A percentile compares a stretch with the other conserved stretches of the same genome.
Evolutionary conservation across 2,888 invertebrate genomes (phyloP).

Genomic region (Drosophila vallismaia): DNA sequence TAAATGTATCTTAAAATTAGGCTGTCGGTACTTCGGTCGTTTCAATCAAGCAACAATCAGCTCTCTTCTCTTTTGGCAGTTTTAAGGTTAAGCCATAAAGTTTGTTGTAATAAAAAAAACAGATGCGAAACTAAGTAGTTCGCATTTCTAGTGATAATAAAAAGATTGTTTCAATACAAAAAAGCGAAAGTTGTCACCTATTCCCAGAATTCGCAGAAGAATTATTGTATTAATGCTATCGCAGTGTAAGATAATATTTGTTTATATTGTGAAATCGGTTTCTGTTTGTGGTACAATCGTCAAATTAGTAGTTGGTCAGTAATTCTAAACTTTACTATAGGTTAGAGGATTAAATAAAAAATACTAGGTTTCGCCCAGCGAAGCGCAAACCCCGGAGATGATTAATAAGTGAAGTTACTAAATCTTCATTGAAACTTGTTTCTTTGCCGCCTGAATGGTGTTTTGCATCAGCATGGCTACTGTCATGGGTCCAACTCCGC

Average conservation of each 20-base stretch:
- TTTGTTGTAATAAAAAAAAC: conserved; percentile 56
- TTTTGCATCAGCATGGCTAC: conserved; percentile 97
- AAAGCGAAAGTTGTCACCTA: conserved; percentile 21
- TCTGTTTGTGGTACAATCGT: conserved; percentile 15
- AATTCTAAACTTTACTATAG: conserved; percentile 21
- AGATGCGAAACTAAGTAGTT: conserved; percentile 48
- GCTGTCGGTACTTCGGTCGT: background rate
- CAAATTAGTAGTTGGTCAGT: conserved; percentile 28
- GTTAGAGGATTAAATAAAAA: conserved; percentile 34
- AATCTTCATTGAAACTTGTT: conserved; percentile 41
- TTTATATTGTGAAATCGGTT: conserved; percentile 8
- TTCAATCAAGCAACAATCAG: background rate
- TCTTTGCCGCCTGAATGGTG: conserved; percentile 90
- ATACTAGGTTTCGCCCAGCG: conserved; percentile 35
- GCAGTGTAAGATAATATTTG: conserved; percentile 1
- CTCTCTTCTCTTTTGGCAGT: conserved; percentile 10
- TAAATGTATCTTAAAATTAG: background rate
- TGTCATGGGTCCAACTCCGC: conserved; percentile 97
- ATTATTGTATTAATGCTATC: background rate
- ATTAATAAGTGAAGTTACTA: conserved; percentile 35
- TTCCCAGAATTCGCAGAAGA: too few species aligned
- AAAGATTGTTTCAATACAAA: conserved; percentile 45
- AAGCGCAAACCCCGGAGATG: background rate
- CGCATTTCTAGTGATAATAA: conserved; percentile 65
- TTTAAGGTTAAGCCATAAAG: conserved; percentile 38